A percentile compares a stretch with the other conserved stretches of the same genome.
Evolutionary conservation across 1,140 invertebrate species (phyloP).

Genomic region (Chelonus insularis): DNA sequence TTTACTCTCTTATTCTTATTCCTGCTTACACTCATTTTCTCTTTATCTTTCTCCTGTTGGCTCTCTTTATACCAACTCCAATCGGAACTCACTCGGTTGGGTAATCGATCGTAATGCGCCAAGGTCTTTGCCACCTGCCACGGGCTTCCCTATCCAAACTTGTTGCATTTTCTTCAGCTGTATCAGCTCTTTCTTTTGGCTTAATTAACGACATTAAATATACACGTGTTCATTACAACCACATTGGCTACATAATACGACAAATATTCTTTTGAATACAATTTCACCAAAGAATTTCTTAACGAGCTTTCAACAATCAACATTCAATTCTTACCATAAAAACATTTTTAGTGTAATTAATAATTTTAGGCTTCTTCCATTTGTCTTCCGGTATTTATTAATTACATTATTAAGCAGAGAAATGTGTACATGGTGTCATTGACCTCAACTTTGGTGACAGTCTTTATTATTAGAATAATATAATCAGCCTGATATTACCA

Average conservation of each 20-base stretch:
- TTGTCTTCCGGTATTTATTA: too few relatives aligned
- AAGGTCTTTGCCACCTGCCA: conserved; percentile 59
- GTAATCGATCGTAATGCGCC: conserved; percentile 52
- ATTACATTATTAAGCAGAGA: too few relatives aligned
- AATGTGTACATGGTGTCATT: too few relatives aligned
- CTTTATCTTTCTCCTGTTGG: not conserved
- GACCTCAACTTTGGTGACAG: too few relatives aligned
- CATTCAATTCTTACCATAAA: too few relatives aligned
- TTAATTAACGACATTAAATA: not conserved
- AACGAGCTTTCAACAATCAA: too few relatives aligned
- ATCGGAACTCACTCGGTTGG: conserved; percentile 47
- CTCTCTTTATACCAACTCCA: conserved; percentile 18
- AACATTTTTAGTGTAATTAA: too few relatives aligned
- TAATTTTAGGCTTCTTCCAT: too few relatives aligned
- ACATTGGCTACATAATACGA: conserved; percentile 45
- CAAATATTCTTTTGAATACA: conserved; percentile 37
- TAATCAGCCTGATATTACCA: too few relatives aligned
- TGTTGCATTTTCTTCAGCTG: conserved; percentile 16
- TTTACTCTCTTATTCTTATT: not conserved
- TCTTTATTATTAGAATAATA: too few relatives aligned
- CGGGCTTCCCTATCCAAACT: conserved; percentile 21
- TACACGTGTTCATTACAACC: not conserved
- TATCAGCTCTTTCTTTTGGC: not conserved
- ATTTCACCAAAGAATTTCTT: too few relatives aligned
- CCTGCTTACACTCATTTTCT: not conserved